phyloP scores from a whole-genome alignment of 2,113 vertebrate species.

The Sisor rabdophorus region DNA sequence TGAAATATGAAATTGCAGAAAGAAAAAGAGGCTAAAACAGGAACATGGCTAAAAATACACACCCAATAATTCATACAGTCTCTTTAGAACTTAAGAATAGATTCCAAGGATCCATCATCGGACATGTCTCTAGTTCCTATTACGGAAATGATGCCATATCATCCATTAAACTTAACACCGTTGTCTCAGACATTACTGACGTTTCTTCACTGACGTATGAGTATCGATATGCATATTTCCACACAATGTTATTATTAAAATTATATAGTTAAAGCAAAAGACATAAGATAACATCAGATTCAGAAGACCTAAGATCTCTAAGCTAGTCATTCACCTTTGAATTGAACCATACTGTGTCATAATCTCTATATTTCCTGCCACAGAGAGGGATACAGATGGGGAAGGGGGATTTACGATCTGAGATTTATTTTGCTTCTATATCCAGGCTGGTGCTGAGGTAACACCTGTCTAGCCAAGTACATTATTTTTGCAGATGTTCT shows the following conservation, averaged over 20 bases:
- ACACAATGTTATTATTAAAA: not conserved
- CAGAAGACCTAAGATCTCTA: not conserved
- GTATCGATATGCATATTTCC: not conserved
- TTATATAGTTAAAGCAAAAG: not conserved
- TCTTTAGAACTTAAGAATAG: constrained; percentile 50
- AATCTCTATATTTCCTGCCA: constrained; percentile 10
- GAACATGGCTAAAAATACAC: constrained; percentile 53
- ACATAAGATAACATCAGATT: not conserved
- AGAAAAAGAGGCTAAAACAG: constrained; percentile 27
- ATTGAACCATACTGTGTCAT: constrained; percentile 10
- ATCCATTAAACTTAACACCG: constrained; percentile 39
- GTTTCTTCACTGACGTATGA: not conserved
- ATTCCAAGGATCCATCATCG: constrained; percentile 47
- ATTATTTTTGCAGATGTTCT: not conserved
- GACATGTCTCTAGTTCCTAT: constrained; percentile 38
- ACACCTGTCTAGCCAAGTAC: not conserved
- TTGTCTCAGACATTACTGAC: not conserved
- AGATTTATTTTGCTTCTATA: constrained; percentile 7
- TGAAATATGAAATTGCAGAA: too few relatives aligned
- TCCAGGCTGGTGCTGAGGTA: constrained; percentile 19
- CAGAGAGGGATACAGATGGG: constrained; percentile 16
- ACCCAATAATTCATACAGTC: constrained; percentile 47
- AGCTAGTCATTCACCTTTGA: not conserved
- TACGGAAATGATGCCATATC: constrained; percentile 39
- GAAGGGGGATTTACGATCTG: constrained; percentile 7